Evolutionary conservation across 1,140 invertebrate genomes (phyloP).

Genomic region (Rhopalosiphum padi): DNA sequence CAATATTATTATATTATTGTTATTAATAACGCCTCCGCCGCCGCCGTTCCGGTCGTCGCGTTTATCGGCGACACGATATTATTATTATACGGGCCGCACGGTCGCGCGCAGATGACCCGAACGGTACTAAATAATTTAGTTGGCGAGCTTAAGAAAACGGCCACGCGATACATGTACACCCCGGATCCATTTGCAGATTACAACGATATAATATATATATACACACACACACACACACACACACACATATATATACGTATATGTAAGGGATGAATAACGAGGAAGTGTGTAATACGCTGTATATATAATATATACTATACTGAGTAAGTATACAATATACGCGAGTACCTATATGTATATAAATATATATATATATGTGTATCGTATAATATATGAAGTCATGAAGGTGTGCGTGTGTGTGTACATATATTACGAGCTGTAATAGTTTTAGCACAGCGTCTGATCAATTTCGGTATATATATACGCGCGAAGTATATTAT

Average conservation of each 20-base stretch:
- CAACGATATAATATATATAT: background rate
- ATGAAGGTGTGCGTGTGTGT: background rate
- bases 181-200: conserved; percentile 47
- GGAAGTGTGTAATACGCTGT: background rate
- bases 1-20: background rate
- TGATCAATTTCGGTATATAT: background rate
- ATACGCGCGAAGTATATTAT: background rate
- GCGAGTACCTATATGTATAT: background rate
- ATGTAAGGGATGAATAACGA: conserved; percentile 16
- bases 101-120: background rate
- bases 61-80: conserved; percentile 19
- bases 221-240: too few species aligned
- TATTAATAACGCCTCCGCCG: background rate
- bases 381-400: background rate
- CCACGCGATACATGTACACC: background rate
- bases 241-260: background rate
- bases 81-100: background rate
- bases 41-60: background rate
- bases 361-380: background rate
- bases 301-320: background rate
- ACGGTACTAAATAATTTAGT: conserved; percentile 35
- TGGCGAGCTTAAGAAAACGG: conserved; percentile 35
- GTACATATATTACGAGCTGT: background rate
- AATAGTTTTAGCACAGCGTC: conserved; percentile 26
- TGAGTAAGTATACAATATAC: background rate